These are phyloP conservation scores for Euwallacea fornicatus DNA, from an alignment of 1,140 invertebrate species.

Conservation along the genomic window DNA sequence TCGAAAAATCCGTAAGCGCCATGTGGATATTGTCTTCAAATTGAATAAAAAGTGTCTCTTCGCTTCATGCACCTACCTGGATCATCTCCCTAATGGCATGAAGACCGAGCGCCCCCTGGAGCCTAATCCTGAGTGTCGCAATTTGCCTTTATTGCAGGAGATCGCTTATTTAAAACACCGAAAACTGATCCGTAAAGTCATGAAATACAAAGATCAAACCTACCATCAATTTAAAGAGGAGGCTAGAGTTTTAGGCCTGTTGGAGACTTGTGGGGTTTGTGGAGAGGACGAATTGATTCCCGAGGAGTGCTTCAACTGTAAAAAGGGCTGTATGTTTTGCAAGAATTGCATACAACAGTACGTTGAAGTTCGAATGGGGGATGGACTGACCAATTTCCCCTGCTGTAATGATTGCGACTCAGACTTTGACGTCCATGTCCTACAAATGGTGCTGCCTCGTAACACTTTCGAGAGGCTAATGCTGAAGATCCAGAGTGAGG, in stretches of 20 bases:
- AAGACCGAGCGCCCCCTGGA: conserved; percentile 40
- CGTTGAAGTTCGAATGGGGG: conserved; percentile 51
- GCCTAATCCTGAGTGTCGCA: conserved; percentile 42
- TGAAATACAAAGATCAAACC: conserved; percentile 46
- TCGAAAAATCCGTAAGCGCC: conserved; percentile 39
- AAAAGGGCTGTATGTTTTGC: conserved; percentile 64
- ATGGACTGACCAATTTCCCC: conserved; percentile 26
- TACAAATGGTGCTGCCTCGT: conserved; percentile 51
- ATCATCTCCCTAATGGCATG: conserved; percentile 41
- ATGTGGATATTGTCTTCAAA: conserved; percentile 48
- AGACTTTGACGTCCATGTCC: conserved; percentile 55
- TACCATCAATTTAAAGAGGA: conserved; percentile 50
- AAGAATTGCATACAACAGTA: conserved; percentile 59
- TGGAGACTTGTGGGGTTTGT: conserved; percentile 60
- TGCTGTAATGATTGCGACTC: conserved; percentile 50
- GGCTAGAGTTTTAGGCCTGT: conserved; percentile 46
- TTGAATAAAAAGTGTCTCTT: conserved; percentile 39
- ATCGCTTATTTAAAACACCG: conserved; percentile 58
- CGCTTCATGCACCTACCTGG: conserved; percentile 36
- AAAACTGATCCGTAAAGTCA: conserved; percentile 53
- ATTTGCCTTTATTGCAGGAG: conserved; percentile 56
- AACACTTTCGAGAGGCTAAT: conserved; percentile 60
- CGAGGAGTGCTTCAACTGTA: conserved; percentile 61
- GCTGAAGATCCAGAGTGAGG: conserved; percentile 60
- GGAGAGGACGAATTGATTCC: conserved; percentile 63